phyloP scores from a whole-genome alignment of 2,888 invertebrate species.

The Eupithecia dodoneata region DNA sequence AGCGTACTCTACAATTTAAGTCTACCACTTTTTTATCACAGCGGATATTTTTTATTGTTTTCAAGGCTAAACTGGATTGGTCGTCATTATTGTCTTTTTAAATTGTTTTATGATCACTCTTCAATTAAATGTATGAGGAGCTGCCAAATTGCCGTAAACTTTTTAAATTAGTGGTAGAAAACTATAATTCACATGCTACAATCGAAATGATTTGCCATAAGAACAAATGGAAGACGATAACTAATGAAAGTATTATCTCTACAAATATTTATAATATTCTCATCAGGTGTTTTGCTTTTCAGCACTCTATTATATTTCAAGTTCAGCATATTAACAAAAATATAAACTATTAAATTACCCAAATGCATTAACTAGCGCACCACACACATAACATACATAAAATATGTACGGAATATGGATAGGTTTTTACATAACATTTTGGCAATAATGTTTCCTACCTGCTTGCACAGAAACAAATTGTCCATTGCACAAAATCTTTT shows the following conservation, averaged over 20 bases:
- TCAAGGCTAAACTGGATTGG: conserved; percentile 68
- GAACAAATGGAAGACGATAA: conserved; percentile 79
- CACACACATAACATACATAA: conserved; percentile 48
- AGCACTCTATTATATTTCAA: conserved; percentile 67
- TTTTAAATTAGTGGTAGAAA: conserved; percentile 62
- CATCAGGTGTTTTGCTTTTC: conserved; percentile 49
- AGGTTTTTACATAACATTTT: conserved; percentile 60
- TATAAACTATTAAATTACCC: conserved; percentile 78
- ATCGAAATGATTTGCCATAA: conserved; percentile 76
- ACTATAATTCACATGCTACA: conserved; percentile 73
- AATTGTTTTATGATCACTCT: conserved; percentile 26
- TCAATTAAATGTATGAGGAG: conserved; percentile 42
- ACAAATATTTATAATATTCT: conserved; percentile 57
- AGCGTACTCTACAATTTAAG: conserved; percentile 68
- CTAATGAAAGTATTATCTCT: conserved; percentile 51
- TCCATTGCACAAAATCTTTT: conserved; percentile 79
- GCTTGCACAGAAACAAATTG: conserved; percentile 58
- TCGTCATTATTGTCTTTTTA: conserved; percentile 70
- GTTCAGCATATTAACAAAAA: conserved; percentile 62
- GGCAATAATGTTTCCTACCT: conserved; percentile 65
- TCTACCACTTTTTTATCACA: conserved; percentile 83
- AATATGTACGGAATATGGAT: conserved; percentile 46
- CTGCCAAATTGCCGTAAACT: conserved; percentile 48
- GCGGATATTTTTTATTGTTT: conserved; percentile 71
- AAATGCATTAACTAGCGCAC: conserved; percentile 75